phyloP scores from a whole-genome alignment of 1,140 invertebrate genomes.

The Cydia strobilella region DNA sequence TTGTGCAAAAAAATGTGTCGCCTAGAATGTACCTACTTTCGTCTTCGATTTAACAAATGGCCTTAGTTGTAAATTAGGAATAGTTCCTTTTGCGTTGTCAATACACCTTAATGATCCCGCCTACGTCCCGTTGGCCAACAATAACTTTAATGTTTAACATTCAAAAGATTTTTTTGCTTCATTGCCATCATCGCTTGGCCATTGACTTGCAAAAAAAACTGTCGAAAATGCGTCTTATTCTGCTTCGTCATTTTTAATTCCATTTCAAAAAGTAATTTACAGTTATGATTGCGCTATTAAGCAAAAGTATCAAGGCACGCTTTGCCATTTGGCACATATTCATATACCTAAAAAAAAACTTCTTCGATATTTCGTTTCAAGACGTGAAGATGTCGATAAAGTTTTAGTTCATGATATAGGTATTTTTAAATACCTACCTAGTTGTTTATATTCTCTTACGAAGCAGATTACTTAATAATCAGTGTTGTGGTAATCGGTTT shows the following conservation, averaged over 20 bases:
- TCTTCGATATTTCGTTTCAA: too few species aligned
- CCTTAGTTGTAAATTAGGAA: not conserved
- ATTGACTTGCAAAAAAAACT: constrained; percentile 19
- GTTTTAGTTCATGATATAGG: too few species aligned
- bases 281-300: constrained; percentile 12
- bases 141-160: constrained; percentile 30
- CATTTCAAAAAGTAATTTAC: not conserved
- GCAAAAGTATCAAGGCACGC: too few species aligned
- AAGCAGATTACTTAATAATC: constrained; percentile 14
- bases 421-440: not conserved
- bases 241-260: not conserved
- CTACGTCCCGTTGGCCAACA: constrained; percentile 21
- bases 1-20: not conserved
- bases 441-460: constrained; percentile 16
- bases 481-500: constrained; percentile 29
- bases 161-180: constrained; percentile 28
- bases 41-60: not conserved
- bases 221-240: constrained; percentile 12
- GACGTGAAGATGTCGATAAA: too few species aligned
- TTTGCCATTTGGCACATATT: too few species aligned
- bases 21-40: not conserved
- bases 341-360: too few species aligned
- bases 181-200: constrained; percentile 21
- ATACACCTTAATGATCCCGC: not conserved
- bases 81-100: constrained; percentile 22